Conservation (phyloP, 2,797 vertebrate species). For the Tinamus major region DNA sequence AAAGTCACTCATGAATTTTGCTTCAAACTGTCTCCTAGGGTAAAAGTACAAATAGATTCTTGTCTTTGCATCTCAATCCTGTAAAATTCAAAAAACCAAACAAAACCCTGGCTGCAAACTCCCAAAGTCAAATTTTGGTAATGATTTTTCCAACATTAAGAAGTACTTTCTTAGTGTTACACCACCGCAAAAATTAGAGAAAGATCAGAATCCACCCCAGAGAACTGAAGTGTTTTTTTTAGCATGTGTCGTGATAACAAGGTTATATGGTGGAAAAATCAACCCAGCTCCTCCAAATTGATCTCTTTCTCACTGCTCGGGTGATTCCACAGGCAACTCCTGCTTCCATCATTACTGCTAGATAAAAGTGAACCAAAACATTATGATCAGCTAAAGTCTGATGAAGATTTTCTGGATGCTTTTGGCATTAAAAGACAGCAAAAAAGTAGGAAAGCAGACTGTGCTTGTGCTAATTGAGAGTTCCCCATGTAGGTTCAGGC, state of each 20-base stretch:
- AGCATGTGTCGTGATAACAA: accelerated
- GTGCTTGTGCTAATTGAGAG: background rate
- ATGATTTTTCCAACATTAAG: background rate
- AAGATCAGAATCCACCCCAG: background rate
- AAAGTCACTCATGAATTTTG: background rate
- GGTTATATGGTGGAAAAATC: background rate
- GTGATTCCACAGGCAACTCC: background rate
- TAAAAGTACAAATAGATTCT: background rate
- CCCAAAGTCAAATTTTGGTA: background rate
- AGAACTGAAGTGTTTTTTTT: background rate
- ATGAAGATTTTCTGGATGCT: background rate
- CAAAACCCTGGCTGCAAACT: background rate
- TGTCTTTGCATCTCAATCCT: background rate
- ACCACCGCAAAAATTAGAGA: background rate
- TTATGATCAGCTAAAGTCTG: background rate
- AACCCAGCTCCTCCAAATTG: background rate
- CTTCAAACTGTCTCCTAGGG: background rate
- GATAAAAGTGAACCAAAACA: background rate
- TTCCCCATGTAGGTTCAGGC: background rate
- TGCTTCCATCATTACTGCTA: background rate
- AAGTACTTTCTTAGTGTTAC: accelerated
- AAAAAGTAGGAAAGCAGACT: background rate
- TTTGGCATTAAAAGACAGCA: background rate
- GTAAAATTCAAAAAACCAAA: background rate
- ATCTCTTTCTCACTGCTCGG: background rate